A percentile compares a stretch with the other conserved stretches of the same genome.
Conservation (phyloP, 1,140 invertebrate genomes). For the Pomacea maculata region DNA sequence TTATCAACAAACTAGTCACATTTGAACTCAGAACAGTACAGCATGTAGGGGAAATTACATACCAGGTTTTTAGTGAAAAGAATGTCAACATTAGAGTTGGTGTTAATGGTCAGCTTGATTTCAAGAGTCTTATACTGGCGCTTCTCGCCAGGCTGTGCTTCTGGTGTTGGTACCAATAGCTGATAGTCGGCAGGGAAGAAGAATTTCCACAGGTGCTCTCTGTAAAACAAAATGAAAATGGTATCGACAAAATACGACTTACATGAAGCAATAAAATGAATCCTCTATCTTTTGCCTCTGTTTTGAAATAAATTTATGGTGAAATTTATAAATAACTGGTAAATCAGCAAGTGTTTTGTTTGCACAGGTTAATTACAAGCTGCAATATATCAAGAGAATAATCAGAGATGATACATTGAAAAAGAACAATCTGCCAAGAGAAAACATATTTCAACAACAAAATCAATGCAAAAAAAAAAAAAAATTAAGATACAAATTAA, state of each 20-base stretch:
- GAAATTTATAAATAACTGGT: too few species aligned
- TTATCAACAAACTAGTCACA: too few species aligned
- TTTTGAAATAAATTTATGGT: too few species aligned
- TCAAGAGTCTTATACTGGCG: constrained; percentile 91
- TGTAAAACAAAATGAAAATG: constrained; percentile 26
- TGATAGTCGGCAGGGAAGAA: constrained; percentile 82
- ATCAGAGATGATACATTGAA: not conserved
- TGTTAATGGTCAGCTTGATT: constrained; percentile 87
- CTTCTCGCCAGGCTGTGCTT: constrained; percentile 78
- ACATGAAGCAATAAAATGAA: too few species aligned
- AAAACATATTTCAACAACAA: not conserved
- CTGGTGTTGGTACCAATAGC: constrained; percentile 54
- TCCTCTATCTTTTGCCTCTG: too few species aligned
- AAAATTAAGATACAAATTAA: constrained; percentile 27
- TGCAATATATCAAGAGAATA: not conserved
- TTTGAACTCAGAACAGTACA: not conserved
- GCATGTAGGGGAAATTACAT: constrained; percentile 25
- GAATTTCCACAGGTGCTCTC: constrained; percentile 92
- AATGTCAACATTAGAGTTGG: constrained; percentile 93
- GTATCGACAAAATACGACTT: too few species aligned
- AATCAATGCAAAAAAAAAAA: not conserved
- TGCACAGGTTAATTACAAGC: too few species aligned
- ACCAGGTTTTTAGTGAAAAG: constrained; percentile 93
- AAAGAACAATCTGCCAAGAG: not conserved
- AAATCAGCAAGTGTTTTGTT: too few species aligned